Base-by-base conservation (phyloP, 2,113 vertebrate species). In the Ceyx cyanopectus region DNA sequence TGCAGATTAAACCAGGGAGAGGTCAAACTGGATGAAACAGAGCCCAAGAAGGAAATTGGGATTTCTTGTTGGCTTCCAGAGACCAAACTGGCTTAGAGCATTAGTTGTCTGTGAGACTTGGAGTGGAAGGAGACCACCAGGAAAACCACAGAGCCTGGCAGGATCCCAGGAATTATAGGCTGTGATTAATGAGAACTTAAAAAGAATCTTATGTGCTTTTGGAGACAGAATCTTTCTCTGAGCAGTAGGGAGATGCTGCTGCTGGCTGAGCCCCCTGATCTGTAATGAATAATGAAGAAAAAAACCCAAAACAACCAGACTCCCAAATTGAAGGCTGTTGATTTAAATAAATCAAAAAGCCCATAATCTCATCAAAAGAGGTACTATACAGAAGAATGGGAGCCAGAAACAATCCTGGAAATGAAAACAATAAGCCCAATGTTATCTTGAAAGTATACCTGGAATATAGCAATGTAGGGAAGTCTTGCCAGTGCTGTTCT, bases 121-220 rank as follows among this genome's bases (percentile, higher is more conserved):
- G 29, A 60, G 30, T 37, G 45, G 67, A 85, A 82, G 70, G 62
- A 94, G 92, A 85, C 82, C 94, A 93, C 90, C 88, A 75, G 50
- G 58, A 75, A 93, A 87, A 87, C 18, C 5, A 4, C 30, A 79
- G 65, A 85, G 60, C 65, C 46, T 95, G 90, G 90, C 90, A 83
- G 72, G 32, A 62, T 95, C 60, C 80, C 92, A 90, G 82, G 76
- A 85, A 76, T 90, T 90, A 69, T 27, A 82, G 76, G 21, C 80
- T 37, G 13, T 83, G 94, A 95, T 94, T 93, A 88, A 95, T 80
- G 85, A 88, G 41, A 73, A 32, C 16, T 94, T 93, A 20, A 83
- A 91, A 88, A 83, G 41, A 93, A 58, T 93, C 68, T 85, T 69
- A 62, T 29, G 75, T 93, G 72, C 51, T 88, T 77, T 82, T 90